Percentiles rank a stretch among this genome's conserved stretches.
Evolutionary conservation across 2,113 vertebrate genomes (phyloP).

Genomic region (Rhipidura dahli): DNA sequence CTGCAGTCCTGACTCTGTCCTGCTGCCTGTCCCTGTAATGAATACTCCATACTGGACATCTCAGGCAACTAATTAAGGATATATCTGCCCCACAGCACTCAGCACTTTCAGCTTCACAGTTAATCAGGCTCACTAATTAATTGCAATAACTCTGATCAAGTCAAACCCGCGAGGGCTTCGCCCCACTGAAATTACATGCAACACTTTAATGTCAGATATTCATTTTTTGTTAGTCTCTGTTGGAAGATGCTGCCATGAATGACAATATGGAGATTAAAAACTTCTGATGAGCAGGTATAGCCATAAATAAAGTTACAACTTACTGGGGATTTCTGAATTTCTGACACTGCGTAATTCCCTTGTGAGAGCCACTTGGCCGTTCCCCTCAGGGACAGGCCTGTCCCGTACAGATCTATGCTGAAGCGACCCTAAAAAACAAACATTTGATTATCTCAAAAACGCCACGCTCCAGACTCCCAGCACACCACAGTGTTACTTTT

Average conservation of each 20-base stretch:
- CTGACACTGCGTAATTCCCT: conserved; percentile 87
- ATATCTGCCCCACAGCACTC: neutral
- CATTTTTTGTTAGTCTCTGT: neutral
- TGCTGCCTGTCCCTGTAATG: neutral
- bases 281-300: neutral
- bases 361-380: conserved; percentile 86
- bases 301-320: conserved; percentile 10
- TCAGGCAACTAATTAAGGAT: conserved; percentile 27
- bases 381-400: conserved; percentile 82
- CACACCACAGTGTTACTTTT: neutral
- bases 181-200: neutral
- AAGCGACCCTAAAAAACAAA: conserved; percentile 85
- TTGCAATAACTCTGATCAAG: neutral
- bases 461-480: rapidly evolving
- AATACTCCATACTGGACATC: neutral
- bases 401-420: conserved; percentile 89
- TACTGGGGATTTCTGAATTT: conserved; percentile 89
- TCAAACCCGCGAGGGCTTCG: neutral
- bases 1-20: neutral
- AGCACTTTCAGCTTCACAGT: neutral
- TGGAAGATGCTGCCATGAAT: neutral
- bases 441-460: neutral
- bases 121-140: conserved; percentile 30
- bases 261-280: neutral
- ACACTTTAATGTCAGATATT: neutral